phyloP scores from a whole-genome alignment of 2,888 invertebrate genomes.

The Orchesella flavescens region DNA sequence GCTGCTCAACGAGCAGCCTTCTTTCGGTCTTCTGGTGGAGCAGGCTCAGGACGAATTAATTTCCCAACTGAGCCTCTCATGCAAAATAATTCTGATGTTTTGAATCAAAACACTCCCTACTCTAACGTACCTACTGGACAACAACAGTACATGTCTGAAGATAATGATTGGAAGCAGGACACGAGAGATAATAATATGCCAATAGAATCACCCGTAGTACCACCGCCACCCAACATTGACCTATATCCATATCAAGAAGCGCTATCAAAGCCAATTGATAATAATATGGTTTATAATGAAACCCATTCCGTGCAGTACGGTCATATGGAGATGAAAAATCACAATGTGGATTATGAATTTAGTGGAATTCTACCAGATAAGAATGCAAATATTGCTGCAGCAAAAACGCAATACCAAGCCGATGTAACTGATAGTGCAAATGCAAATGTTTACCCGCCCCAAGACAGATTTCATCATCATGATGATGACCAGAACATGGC shows the following conservation, averaged over 20 bases:
- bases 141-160: not conserved
- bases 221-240: not conserved
- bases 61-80: constrained; percentile 25
- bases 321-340: not conserved
- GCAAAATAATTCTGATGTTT: not conserved
- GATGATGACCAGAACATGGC: not conserved
- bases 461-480: not conserved
- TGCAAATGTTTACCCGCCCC: not conserved
- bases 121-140: not conserved
- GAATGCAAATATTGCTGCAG: constrained; percentile 40
- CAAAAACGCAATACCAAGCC: constrained; percentile 6
- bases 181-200: constrained; percentile 1
- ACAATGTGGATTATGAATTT: constrained; percentile 9
- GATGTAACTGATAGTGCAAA: constrained; percentile 8
- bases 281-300: constrained; percentile 20
- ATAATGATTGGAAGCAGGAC: not conserved
- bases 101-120: not conserved
- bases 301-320: constrained; percentile 17
- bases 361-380: constrained; percentile 31
- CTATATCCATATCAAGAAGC: not conserved
- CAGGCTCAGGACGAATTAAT: constrained; percentile 44
- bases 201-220: not conserved
- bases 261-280: constrained; percentile 1
- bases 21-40: constrained; percentile 67
- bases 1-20: constrained; percentile 71